These are phyloP conservation scores for Bucco capensis DNA, from an alignment of 2,113 vertebrate species.

Conservation along the genomic window DNA sequence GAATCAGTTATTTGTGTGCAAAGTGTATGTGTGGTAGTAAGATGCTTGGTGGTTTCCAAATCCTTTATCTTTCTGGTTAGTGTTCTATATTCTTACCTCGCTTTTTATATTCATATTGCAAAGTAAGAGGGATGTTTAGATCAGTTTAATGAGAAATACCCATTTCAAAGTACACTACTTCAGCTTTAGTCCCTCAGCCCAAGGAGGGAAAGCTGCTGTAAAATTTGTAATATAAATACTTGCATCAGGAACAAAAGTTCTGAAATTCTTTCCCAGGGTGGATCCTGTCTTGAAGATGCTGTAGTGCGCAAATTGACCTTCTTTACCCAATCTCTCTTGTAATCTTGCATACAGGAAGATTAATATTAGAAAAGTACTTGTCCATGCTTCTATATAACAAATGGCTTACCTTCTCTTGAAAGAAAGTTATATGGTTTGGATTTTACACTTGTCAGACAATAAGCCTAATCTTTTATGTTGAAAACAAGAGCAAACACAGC, in stretches of 20 bases:
- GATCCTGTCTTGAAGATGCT: not conserved
- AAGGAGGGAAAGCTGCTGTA: not conserved
- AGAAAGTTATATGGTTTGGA: not conserved
- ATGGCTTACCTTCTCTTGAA: not conserved
- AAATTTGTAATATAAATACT: not conserved
- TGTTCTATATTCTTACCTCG: not conserved
- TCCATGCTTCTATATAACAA: not conserved
- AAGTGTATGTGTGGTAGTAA: not conserved
- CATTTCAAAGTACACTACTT: not conserved
- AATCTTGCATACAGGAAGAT: not conserved
- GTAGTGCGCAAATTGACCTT: not conserved
- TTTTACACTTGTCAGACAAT: not conserved
- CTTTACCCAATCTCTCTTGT: not conserved
- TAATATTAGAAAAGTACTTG: not conserved
- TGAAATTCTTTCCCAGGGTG: not conserved
- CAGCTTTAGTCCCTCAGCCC: not conserved
- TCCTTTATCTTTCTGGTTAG: not conserved
- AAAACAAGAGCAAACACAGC: not conserved
- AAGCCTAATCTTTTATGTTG: not conserved
- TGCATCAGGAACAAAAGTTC: not conserved
- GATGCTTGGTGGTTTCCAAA: not conserved
- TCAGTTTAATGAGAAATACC: not conserved
- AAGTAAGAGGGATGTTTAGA: not conserved
- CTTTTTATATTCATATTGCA: not conserved
- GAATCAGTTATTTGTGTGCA: not conserved